A percentile compares a stretch with the other conserved stretches of the same genome.
phyloP scores from a whole-genome alignment of 2,888 invertebrate species.

The Microchrysa polita region DNA sequence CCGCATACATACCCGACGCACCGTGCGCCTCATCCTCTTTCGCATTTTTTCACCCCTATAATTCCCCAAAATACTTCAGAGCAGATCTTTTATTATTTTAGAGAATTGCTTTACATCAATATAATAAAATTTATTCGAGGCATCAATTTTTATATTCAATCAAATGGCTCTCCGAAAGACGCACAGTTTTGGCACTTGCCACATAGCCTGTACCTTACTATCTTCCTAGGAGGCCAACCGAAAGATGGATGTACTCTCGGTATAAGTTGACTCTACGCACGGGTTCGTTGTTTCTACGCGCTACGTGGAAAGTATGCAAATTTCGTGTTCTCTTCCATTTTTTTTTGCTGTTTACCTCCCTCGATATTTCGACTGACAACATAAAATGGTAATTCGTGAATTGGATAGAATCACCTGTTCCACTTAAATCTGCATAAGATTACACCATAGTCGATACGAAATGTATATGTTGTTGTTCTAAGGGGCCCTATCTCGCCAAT shows the following conservation, averaged over 20 bases:
- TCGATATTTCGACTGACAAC: conserved; percentile 16
- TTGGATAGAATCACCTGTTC: conserved; percentile 41
- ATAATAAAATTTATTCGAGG: conserved; percentile 24
- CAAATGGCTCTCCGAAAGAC: neutral
- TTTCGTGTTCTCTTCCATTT: too few relatives aligned
- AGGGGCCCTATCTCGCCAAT: neutral
- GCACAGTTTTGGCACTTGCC: too few relatives aligned
- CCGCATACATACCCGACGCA: neutral
- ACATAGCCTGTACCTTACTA: too few relatives aligned
- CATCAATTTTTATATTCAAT: conserved; percentile 36
- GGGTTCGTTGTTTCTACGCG: neutral
- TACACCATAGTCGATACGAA: neutral
- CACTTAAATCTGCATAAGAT: conserved; percentile 42
- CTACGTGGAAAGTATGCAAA: conserved; percentile 28
- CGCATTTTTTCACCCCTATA: neutral
- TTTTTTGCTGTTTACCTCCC: neutral
- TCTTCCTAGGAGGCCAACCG: neutral
- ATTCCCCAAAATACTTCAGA: too few relatives aligned
- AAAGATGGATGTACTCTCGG: conserved; percentile 3
- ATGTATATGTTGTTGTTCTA: too few relatives aligned
- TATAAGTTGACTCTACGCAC: too few relatives aligned
- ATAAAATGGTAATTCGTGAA: conserved; percentile 43
- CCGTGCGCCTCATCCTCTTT: neutral
- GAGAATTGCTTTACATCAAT: conserved; percentile 4
- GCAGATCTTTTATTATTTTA: too few relatives aligned